A percentile compares a stretch with the other conserved stretches of the same genome.
phyloP scores from a whole-genome alignment of 2,888 invertebrate species.

The Timema cristinae region DNA sequence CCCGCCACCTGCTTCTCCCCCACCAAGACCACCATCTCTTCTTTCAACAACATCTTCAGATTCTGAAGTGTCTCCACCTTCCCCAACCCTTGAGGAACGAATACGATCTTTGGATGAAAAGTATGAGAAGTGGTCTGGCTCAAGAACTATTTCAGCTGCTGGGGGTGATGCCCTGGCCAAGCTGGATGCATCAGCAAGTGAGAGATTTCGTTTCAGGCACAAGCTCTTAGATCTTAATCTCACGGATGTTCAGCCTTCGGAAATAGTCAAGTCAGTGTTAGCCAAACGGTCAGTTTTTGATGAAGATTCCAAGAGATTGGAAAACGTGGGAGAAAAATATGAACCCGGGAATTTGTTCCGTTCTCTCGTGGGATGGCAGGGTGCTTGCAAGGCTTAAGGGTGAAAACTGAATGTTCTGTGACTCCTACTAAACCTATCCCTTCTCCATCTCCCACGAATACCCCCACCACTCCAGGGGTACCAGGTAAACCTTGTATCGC shows the following conservation, averaged over 20 bases:
- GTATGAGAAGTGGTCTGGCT: conserved; percentile 84
- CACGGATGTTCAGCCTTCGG: conserved; percentile 83
- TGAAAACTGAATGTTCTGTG: conserved; percentile 33
- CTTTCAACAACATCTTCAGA: conserved; percentile 72
- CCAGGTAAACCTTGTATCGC: conserved; percentile 16
- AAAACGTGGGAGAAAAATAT: conserved; percentile 80
- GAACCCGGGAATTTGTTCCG: conserved; percentile 57
- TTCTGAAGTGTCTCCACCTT: conserved; percentile 61
- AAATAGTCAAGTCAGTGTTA: conserved; percentile 86
- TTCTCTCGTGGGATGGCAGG: conserved; percentile 21
- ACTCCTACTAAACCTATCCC: conserved; percentile 29
- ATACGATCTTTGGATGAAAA: conserved; percentile 90
- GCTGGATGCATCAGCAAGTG: conserved; percentile 49
- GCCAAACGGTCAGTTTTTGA: conserved; percentile 94
- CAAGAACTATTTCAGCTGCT: conserved; percentile 56
- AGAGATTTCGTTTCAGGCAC: conserved; percentile 60
- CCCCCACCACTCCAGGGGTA: conserved; percentile 24
- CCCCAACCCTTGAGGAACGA: conserved; percentile 77
- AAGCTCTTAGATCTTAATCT: conserved; percentile 76
- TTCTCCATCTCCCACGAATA: conserved; percentile 19
- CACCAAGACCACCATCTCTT: conserved; percentile 57
- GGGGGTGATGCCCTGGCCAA: conserved; percentile 52
- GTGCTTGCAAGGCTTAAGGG: conserved; percentile 27
- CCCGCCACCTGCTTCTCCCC: conserved; percentile 58
- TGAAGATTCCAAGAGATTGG: conserved; percentile 89